Base-by-base conservation (phyloP, 2,113 vertebrate species). In the Psammodynastes pulverulentus region DNA sequence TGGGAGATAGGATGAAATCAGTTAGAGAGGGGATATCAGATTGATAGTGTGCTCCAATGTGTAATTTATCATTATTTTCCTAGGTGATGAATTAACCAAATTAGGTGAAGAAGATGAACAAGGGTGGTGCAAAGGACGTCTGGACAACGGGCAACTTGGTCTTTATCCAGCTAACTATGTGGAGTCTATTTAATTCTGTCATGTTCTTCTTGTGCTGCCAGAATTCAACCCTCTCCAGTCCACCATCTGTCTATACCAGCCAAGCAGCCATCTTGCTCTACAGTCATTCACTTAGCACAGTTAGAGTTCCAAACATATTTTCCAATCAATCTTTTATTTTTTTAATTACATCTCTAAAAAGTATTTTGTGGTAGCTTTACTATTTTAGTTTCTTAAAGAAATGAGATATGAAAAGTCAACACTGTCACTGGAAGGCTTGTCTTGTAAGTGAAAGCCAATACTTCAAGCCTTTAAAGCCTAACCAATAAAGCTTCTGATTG, bases 121-220 rank as follows among this genome's bases (percentile, higher is more conserved):
- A 95, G 99, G 99, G 89, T 99, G 99, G 99, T 99, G 99, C 98
- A 98, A 98, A 98, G 99, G 99, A 95, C 99, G 99, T 92, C 97
- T 99, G 97, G 99, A 99, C 98, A 98, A 89, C 92, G 99, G 99
- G 95, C 98, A 97, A 94, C 97, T 98, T 94, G 99, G 99, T 97
- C 98, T 99, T 96, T 99, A 99, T 96, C 99, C 99, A 0, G 99
- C 99, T 97, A 99, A 99, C 97, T 99, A 99, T 1, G 99, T 99
- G 90, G 99, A 99, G 97, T 96, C 98, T 91, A 98, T 99, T 96
- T 99, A 98, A 96, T 96, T 96, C 96, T 92, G 95, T 96, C 94
- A 67, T 53, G 94, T 95, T 91, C 92, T 94, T 79, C 92, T 95
- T 89, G 52, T n/a, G n/a, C 93, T 51, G 86, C 94, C 95, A 93